These are phyloP conservation scores for Dromius quadrimaculatus DNA, from an alignment of 2,888 invertebrate species.

Conservation along the genomic window DNA sequence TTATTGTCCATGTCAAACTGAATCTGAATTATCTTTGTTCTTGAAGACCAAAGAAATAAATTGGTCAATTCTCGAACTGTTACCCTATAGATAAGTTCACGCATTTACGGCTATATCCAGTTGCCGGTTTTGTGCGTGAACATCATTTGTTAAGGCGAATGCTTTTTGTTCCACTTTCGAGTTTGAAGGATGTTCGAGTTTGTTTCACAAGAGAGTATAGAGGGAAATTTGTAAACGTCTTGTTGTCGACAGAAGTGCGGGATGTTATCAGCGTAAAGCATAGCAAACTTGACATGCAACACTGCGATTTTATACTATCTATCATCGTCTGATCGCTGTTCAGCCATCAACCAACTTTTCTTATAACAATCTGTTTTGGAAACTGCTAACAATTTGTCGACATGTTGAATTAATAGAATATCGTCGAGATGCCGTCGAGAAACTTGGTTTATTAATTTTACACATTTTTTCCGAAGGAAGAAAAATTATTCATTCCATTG, in stretches of 20 bases:
- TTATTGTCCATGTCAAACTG: too few species aligned
- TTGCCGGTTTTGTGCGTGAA: neutral
- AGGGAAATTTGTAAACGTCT: constrained; percentile 37
- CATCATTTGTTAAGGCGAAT: constrained; percentile 26
- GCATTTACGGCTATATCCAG: neutral
- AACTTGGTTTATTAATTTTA: too few species aligned
- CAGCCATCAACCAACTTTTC: constrained; percentile 15
- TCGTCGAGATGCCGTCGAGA: too few species aligned
- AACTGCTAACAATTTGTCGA: constrained; percentile 14
- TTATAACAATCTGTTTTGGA: constrained; percentile 22
- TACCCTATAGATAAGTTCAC: too few species aligned
- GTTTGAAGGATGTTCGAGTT: constrained; percentile 24
- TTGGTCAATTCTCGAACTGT: too few species aligned
- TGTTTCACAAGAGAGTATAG: constrained; percentile 29
- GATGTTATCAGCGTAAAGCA: constrained; percentile 9
- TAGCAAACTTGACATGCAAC: constrained; percentile 37
- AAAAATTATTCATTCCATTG: too few species aligned
- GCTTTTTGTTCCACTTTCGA: constrained; percentile 34
- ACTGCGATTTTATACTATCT: constrained; percentile 37
- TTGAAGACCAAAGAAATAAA: too few species aligned
- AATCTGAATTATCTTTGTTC: too few species aligned
- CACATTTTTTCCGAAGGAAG: too few species aligned
- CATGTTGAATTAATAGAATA: constrained; percentile 1
- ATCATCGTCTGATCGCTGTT: constrained; percentile 31
- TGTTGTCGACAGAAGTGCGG: constrained; percentile 1